Evolutionary conservation across 2,797 vertebrate species (phyloP), one percentile per base, ranked within the genome.

Genomic region (Mionectes olivaceus): DNA sequence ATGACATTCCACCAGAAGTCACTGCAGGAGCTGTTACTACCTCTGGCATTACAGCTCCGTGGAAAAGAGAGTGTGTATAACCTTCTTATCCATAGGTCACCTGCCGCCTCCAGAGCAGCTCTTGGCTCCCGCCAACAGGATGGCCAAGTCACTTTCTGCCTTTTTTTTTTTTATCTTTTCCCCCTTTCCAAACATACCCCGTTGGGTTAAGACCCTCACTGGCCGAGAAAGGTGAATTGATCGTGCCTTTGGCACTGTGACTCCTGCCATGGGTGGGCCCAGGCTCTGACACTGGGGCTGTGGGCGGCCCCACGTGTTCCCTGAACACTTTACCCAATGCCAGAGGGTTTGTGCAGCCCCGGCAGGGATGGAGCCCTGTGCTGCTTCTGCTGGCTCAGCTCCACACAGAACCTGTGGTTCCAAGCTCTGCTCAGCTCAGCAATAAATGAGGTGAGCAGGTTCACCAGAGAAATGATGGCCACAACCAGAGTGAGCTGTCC

Each of bases 1-100:
- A 37, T 76, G 16, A 5, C 50, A 92, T 95, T 87, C 94, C 95
- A 93, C 55, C 95, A 93, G 94, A 94, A 95, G 94, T 95, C 94
- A 90, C 93, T 89, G 90, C 89, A 91, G 94, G 94, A 92, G 90
- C 68, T 96, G 59, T n/a, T 90, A 5, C 33, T 27, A 5, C 57
- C 46, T 47, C 33, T 33, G 69, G 21, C 23, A 1, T 39, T 56
- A 1, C 0, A 39, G 37, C 8, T 5, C 41, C 2, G 0, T 28
- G 37, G 39, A 41, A 23, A 19, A 35, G n/a, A 41, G 35, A 47
- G 46, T 14, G 11, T 10, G 13, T 4, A 2, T 7, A 5, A 37
- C 37, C 59, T 39, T 30, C 35, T n/a, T 91, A 70, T 9, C 53
- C 8, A 0, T 4, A 8, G 41, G 53, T 46, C 41, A 64, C 52